Evolutionary conservation across 2,113 vertebrate genomes (phyloP).

Genomic region (Catharus minimus): DNA sequence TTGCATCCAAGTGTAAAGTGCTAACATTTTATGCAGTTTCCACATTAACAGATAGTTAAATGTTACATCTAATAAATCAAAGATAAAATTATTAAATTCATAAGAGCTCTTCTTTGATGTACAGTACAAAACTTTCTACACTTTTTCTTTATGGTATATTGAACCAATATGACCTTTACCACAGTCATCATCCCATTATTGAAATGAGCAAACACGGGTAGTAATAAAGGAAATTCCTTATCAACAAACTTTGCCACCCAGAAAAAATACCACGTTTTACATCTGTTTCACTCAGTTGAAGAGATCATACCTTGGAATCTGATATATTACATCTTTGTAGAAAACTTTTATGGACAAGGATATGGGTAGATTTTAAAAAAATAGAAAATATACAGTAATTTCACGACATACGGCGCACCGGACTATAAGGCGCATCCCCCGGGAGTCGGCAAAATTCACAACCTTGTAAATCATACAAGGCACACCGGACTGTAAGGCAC

Average conservation of each 20-base stretch:
- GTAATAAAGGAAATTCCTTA: constrained; percentile 31
- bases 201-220: constrained; percentile 4
- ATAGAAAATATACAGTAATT: background rate
- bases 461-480: too few species aligned
- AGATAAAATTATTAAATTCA: background rate
- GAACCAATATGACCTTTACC: constrained; percentile 8
- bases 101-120: background rate
- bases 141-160: background rate
- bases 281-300: background rate
- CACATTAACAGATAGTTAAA: background rate
- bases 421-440: too few species aligned
- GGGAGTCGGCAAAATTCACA: too few species aligned
- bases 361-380: background rate
- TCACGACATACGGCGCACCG: too few species aligned
- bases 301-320: background rate
- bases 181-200: background rate
- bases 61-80: background rate
- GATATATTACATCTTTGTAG: background rate
- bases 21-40: background rate
- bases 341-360: background rate
- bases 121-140: background rate
- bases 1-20: background rate
- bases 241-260: background rate
- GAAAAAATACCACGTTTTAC: background rate
- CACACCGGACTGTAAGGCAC: too few species aligned